phyloP scores from a whole-genome alignment of 2,888 invertebrate genomes.

The Limenitis camilla region DNA sequence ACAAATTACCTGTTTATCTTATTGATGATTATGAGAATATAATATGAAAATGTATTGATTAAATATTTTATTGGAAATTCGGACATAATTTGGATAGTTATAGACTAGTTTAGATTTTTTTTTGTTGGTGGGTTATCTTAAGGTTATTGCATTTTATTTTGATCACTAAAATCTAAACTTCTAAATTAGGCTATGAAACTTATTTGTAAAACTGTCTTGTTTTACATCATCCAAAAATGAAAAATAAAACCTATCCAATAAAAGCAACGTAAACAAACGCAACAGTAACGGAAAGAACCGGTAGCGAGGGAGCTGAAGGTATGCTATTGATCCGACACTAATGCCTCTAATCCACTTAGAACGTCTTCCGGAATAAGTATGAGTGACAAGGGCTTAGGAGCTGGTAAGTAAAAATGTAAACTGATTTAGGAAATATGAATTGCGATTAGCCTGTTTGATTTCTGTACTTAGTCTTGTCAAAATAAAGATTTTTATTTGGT shows the following conservation, averaged over 20 bases:
- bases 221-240: neutral
- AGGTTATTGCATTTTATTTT: too few relatives aligned
- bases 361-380: constrained; percentile 55
- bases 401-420: constrained; percentile 16
- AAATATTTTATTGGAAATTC: too few relatives aligned
- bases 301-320: constrained; percentile 24
- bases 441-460: neutral
- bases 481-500: too few relatives aligned
- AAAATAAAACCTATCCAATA: constrained; percentile 1
- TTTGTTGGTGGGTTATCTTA: too few relatives aligned
- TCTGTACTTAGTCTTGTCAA: neutral
- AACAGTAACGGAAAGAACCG: constrained; percentile 30
- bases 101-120: too few relatives aligned
- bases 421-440: constrained; percentile 12
- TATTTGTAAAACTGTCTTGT: too few relatives aligned
- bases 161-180: too few relatives aligned
- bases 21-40: too few relatives aligned
- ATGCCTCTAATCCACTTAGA: constrained; percentile 63
- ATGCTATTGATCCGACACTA: constrained; percentile 58
- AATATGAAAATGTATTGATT: too few relatives aligned
- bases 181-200: too few relatives aligned
- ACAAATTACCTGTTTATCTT: too few relatives aligned
- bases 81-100: too few relatives aligned
- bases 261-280: constrained; percentile 12
- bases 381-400: constrained; percentile 56